A percentile compares a stretch with the other conserved stretches of the same genome.
phyloP scores from a whole-genome alignment of 2,797 vertebrate genomes.

The Pyrrhura leucotis region DNA sequence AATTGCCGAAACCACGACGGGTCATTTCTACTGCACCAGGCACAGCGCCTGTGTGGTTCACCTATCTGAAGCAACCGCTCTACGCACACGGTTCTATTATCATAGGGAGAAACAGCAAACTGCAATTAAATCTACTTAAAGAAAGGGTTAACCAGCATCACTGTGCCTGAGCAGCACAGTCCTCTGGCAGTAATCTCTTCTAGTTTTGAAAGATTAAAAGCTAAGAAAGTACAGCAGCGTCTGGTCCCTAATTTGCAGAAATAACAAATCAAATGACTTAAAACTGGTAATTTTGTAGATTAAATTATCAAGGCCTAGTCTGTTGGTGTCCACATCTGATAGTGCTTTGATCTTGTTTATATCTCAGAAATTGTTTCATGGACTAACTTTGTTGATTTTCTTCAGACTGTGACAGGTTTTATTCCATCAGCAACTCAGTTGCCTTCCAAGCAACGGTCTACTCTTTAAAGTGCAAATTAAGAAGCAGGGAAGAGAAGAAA shows the following conservation, averaged over 20 bases:
- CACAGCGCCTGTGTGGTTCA: background rate
- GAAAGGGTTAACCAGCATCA: slow-evolving; percentile 10
- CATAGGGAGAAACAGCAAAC: background rate
- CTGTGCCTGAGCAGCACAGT: background rate
- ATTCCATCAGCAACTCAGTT: slow-evolving; percentile 18
- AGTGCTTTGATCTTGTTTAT: slow-evolving; percentile 43
- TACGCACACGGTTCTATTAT: background rate
- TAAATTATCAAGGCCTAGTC: slow-evolving; percentile 49
- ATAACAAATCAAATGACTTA: slow-evolving; percentile 42
- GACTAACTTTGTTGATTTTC: slow-evolving; percentile 58
- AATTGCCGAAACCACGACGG: accelerated
- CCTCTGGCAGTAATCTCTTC: background rate
- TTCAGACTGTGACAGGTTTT: slow-evolving; percentile 59
- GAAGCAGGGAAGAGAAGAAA: background rate
- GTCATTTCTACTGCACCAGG: background rate
- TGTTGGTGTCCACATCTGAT: slow-evolving; percentile 30
- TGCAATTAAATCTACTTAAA: background rate
- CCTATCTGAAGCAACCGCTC: background rate
- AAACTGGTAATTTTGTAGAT: slow-evolving; percentile 55
- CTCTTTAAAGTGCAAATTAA: slow-evolving; percentile 62
- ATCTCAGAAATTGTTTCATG: slow-evolving; percentile 54
- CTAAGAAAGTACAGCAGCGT: background rate
- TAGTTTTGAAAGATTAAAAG: slow-evolving; percentile 41
- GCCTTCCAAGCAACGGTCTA: background rate
- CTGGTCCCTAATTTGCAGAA: slow-evolving; percentile 31